Evolutionary conservation across 2,797 vertebrate genomes (phyloP), one percentile per base, ranked within the genome.

Genomic region (Cyprinodon diabolis): DNA sequence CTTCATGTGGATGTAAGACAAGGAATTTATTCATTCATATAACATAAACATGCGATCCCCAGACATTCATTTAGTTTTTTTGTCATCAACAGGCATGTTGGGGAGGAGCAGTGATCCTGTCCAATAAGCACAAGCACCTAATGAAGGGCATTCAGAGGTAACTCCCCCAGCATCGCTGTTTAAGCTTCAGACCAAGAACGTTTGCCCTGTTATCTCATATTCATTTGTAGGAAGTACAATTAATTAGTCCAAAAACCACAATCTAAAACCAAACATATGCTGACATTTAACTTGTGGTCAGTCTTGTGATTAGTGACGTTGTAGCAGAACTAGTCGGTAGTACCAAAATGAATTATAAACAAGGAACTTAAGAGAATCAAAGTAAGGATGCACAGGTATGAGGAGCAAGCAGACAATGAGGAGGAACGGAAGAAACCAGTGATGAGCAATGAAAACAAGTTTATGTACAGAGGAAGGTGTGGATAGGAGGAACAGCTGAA

Each of bases 81-180:
- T 65, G 2, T 43, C 35, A 54, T 63, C 15, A 54, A 76, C 91
- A 97, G 96, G 96, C 96, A 35, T 97, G 96, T 52, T 97, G 96
- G 96, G 96, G 96, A 47, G 96, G 96, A 76, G 95, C 94, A 4
- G 96, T 95, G 67, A 90, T 97, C 88, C 55, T 97, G 83, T 96
- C 96, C 0, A 91, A 80, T 60, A 96, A 94, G 78, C 93, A 97
- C 65, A 60, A 90, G 66, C 90, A 88, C 71, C 91, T 96, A 75
- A 87, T 97, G 56, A 88, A 90, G 56, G 96, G 96, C 35, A 93
- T 97, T 82, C 93, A 96, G 82, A 96, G 96, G 96, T 96, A 52
- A 91, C 87, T 96, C 9, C 21, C 30, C 10, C 2, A 19, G 10
- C 35, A 37, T 19, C 4, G 17, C 17, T 17, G 37, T 62, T 21